Conservation (phyloP, 2,113 vertebrate species). For the Leuciscus idus region DNA sequence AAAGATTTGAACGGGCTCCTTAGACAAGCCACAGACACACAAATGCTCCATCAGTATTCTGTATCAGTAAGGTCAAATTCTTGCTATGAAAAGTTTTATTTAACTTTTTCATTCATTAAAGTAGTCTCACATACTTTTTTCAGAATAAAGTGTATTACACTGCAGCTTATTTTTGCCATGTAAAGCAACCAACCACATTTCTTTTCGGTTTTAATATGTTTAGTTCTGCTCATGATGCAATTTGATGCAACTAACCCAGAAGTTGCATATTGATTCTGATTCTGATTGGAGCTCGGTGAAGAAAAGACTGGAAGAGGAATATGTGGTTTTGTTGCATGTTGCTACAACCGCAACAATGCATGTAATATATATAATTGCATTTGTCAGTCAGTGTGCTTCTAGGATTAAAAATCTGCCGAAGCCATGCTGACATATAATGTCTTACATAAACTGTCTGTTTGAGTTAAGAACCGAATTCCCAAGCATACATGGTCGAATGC, state of each 20-base stretch:
- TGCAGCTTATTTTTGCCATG: background rate
- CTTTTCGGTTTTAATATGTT: background rate
- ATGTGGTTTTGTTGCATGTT: background rate
- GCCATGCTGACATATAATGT: background rate
- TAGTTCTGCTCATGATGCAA: background rate
- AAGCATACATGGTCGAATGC: constrained; percentile 5
- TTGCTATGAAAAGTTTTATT: background rate
- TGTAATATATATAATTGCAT: background rate
- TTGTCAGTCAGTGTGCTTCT: background rate
- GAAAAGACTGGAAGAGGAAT: background rate
- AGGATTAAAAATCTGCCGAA: constrained; percentile 9
- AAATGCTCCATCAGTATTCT: background rate
- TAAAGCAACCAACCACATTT: background rate
- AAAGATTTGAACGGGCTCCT: background rate
- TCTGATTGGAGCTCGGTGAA: background rate
- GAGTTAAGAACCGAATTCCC: constrained; percentile 25
- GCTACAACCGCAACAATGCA: background rate
- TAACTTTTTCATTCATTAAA: background rate
- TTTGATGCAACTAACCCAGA: constrained; percentile 1
- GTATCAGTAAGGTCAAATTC: background rate
- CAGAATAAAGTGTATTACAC: background rate
- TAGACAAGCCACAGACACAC: background rate
- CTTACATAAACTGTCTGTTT: constrained; percentile 21
- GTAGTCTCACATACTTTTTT: background rate
- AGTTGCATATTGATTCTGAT: constrained; percentile 4